Evolutionary conservation across 2,113 vertebrate species (phyloP).

Genomic region (Microtus ochrogaster): DNA sequence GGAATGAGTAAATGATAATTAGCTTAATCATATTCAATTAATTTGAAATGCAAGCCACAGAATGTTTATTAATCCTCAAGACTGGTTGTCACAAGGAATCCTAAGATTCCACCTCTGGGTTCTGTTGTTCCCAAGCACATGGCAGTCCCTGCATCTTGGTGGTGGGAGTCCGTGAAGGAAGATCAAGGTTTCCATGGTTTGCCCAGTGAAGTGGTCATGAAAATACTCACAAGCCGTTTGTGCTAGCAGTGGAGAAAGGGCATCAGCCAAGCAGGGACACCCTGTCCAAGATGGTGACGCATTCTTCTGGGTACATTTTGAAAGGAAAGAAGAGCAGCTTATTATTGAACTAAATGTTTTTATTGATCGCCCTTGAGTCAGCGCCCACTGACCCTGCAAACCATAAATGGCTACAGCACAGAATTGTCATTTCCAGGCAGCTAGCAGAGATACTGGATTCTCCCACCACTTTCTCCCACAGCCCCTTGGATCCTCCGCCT

Average conservation of each 20-base stretch:
- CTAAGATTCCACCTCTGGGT: background rate
- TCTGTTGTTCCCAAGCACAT: background rate
- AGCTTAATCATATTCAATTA: constrained; percentile 49
- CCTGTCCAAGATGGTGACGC: constrained; percentile 50
- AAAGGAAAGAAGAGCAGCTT: constrained; percentile 52
- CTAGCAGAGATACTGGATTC: constrained; percentile 41
- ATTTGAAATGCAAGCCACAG: constrained; percentile 47
- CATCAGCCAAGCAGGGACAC: constrained; percentile 10
- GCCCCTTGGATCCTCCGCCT: background rate
- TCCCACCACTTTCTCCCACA: background rate
- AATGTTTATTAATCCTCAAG: constrained; percentile 15
- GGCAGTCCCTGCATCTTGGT: background rate
- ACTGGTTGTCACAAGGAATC: background rate
- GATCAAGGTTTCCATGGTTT: background rate
- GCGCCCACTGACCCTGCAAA: constrained; percentile 72
- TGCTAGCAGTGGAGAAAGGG: background rate
- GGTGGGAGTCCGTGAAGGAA: background rate
- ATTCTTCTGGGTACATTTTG: constrained; percentile 56
- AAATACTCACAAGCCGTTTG: background rate
- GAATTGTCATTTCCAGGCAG: constrained; percentile 76
- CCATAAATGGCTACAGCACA: constrained; percentile 54
- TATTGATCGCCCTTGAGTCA: constrained; percentile 74
- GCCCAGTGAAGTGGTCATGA: background rate
- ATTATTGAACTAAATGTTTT: constrained; percentile 78
- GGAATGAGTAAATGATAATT: constrained; percentile 31